Base-by-base conservation (phyloP, 2,888 invertebrate genomes). In the Zootermopsis nevadensis region DNA sequence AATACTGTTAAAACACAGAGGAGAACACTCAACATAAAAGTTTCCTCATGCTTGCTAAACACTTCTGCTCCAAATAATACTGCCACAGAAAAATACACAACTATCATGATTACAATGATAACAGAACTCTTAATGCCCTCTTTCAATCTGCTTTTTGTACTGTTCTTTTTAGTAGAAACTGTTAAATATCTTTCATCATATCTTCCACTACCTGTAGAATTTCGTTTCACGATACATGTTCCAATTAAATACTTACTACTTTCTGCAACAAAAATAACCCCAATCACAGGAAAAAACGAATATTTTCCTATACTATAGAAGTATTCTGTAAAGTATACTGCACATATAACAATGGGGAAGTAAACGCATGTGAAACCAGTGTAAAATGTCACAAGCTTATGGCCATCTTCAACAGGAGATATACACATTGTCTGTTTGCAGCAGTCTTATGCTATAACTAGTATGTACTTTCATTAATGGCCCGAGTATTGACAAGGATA, bases 41-140 rank as follows among this genome's bases (percentile, higher is more conserved):
- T 95, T 88, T 94, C 93, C 87, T 94, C 93, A 66, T 93, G 92
- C 83, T 92, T 91, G 15, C 91, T 91, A 72, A 93, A 88, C 8
- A 94, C 88, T 7, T 94, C 94, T 0, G 94, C 95, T 60, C 95
- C 95, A 86, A 94, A 94, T 79, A 95, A 86, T 79, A 95, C 91
- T 30, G 93, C 92, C 8, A 92, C 89, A 6, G 92, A 85, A 86
- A 93, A 94, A 87, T 92, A 94, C 82, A 92, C 87, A 66, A 90
- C 88, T 67, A 91, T 89, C 38, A 91, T 90, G 42, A 91, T 88
- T 0, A 91, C 85, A 1, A 92, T 87, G 76, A 91, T 89, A 8
- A 91, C 85, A 0, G 89, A 84, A 83, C 91, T 90, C 87, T 92
- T 93, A 12, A 92, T 84, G 15, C 91, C 87, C 84, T 93, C 92